A percentile compares a stretch with the other conserved stretches of the same genome.
Evolutionary conservation across 2,888 invertebrate species (phyloP).

Genomic region (Magallana nippona): DNA sequence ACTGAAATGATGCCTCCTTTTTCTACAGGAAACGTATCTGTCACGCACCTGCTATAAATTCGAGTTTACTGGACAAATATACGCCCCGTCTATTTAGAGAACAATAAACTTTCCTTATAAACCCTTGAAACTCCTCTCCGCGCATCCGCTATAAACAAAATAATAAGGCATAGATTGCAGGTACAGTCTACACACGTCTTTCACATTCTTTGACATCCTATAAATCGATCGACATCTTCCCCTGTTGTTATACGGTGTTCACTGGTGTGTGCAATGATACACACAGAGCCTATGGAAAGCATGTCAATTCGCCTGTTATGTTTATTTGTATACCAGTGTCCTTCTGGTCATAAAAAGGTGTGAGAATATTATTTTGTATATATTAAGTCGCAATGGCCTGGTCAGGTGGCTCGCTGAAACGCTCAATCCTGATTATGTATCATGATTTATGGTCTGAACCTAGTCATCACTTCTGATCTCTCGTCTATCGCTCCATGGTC

Average conservation of each 20-base stretch:
- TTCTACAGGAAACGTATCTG: too few relatives aligned
- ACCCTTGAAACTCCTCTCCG: neutral
- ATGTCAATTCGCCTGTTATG: neutral
- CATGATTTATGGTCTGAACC: too few relatives aligned
- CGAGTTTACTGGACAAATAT: too few relatives aligned
- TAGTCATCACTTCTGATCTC: too few relatives aligned
- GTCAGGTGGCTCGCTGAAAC: neutral
- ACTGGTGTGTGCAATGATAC: neutral
- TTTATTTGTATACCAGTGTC: conserved; percentile 9
- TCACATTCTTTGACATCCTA: neutral
- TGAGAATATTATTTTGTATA: conserved; percentile 1
- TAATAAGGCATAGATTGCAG: neutral
- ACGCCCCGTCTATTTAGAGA: neutral
- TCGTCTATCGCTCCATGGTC: too few relatives aligned
- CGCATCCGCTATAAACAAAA: neutral
- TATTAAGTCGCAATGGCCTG: neutral
- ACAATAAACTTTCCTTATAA: neutral
- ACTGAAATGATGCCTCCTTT: too few relatives aligned
- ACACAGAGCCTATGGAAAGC: neutral
- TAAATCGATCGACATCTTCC: neutral
- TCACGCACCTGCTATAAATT: too few relatives aligned
- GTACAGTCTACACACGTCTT: neutral
- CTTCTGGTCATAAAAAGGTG: conserved; percentile 11
- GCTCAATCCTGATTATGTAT: too few relatives aligned
- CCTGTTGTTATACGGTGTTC: neutral